Percentiles rank a stretch among this genome's conserved stretches.
phyloP scores from a whole-genome alignment of 2,113 vertebrate genomes.

The Calonectris borealis region DNA sequence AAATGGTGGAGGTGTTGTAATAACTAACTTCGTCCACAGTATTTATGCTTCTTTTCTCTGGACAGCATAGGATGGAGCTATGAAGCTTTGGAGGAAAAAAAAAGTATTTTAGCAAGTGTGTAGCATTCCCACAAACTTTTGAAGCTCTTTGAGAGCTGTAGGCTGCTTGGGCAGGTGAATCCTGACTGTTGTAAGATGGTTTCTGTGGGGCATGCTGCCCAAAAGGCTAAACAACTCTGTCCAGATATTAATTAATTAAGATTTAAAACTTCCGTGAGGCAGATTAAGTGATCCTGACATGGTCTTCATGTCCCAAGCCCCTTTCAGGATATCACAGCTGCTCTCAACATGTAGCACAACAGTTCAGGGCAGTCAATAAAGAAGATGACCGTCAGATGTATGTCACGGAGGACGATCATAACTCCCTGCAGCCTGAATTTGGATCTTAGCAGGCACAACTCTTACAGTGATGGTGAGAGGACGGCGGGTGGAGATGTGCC shows the following conservation, averaged over 20 bases:
- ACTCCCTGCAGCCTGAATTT: neutral
- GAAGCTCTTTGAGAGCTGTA: slow-evolving; percentile 8
- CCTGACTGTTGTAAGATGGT: neutral
- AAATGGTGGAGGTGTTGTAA: neutral
- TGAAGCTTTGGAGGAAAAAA: neutral
- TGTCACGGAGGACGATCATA: neutral
- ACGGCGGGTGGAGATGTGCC: neutral
- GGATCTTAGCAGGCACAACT: neutral
- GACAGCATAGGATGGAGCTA: neutral
- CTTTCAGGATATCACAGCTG: neutral
- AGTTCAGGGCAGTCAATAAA: neutral
- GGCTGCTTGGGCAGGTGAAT: neutral
- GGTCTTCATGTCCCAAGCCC: too few relatives aligned
- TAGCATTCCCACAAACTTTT: neutral
- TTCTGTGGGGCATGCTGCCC: neutral
- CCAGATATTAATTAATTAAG: neutral
- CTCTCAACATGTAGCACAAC: neutral
- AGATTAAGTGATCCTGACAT: neutral
- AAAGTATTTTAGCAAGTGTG: neutral
- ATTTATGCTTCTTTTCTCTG: neutral
- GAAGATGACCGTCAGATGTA: neutral
- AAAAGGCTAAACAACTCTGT: neutral
- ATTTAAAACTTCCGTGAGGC: neutral
- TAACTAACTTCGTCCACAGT: neutral
- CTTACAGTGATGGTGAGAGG: neutral